phyloP scores from a whole-genome alignment of 2,113 vertebrate genomes.

The Stegostoma tigrinum region DNA sequence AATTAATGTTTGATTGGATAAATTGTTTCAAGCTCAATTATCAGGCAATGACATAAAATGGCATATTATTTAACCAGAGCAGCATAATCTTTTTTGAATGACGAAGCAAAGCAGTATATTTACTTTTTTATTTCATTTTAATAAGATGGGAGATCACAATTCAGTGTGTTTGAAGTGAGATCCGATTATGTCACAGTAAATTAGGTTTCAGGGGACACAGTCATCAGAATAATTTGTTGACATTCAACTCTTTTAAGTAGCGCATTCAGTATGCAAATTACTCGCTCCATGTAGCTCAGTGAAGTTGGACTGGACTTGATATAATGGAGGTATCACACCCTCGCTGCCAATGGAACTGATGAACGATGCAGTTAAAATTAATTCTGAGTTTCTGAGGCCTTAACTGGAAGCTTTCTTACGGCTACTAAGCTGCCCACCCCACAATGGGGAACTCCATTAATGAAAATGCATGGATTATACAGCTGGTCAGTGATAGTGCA shows the following conservation, averaged over 20 bases:
- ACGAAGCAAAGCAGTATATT: background rate
- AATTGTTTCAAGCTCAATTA: slow-evolving; percentile 1
- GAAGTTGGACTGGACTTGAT: too few species aligned
- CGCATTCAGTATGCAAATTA: background rate
- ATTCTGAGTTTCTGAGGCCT: background rate
- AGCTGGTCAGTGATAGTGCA: background rate
- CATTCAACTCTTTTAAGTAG: background rate
- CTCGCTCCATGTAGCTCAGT: background rate
- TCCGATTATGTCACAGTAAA: background rate
- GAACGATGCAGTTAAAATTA: background rate
- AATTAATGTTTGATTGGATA: background rate
- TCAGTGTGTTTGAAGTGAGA: background rate
- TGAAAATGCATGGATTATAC: background rate
- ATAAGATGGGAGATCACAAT: background rate
- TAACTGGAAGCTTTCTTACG: background rate
- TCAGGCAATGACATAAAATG: background rate
- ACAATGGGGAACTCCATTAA: background rate
- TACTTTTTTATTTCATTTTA: background rate
- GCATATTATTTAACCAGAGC: background rate
- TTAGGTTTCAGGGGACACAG: background rate
- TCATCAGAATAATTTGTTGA: background rate
- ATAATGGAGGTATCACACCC: background rate
- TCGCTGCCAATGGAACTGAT: background rate
- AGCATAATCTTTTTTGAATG: background rate
- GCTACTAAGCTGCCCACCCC: background rate